A percentile compares a stretch with the other conserved stretches of the same genome.
phyloP scores from a whole-genome alignment of 2,888 invertebrate genomes.

The Orchestes rusci region DNA sequence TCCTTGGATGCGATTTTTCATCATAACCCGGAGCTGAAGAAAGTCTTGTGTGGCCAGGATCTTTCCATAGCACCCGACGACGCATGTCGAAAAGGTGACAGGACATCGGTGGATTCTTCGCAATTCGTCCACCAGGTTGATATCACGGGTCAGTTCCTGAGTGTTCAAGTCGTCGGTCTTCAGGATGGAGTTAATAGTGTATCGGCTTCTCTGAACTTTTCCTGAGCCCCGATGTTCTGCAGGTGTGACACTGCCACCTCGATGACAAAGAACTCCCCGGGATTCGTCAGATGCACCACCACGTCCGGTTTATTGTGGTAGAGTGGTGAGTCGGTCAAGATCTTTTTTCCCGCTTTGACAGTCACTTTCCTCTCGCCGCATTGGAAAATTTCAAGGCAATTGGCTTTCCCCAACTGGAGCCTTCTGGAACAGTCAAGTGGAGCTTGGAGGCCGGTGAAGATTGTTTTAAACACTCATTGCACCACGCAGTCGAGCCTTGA shows the following conservation, averaged over 20 bases:
- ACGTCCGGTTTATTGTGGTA: too few species aligned
- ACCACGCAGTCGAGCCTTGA: conserved; percentile 27
- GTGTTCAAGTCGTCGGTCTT: too few species aligned
- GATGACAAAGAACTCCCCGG: conserved; percentile 11
- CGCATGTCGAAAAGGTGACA: conserved; percentile 4
- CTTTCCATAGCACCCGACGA: conserved; percentile 9
- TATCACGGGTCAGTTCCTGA: background rate
- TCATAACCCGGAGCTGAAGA: background rate
- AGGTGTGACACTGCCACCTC: conserved; percentile 13
- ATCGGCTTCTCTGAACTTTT: too few species aligned
- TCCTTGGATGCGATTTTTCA: background rate
- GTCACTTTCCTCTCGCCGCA: background rate
- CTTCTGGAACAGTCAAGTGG: conserved; percentile 5
- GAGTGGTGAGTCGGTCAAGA: conserved; percentile 9
- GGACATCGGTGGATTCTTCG: conserved; percentile 10
- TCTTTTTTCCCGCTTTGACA: conserved; percentile 9
- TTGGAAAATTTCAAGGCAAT: conserved; percentile 2
- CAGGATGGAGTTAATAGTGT: conserved; percentile 9
- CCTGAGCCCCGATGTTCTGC: conserved; percentile 8
- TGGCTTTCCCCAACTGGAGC: conserved; percentile 13
- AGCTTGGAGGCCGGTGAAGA: conserved; percentile 13
- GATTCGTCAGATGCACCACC: conserved; percentile 7
- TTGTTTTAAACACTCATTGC: conserved; percentile 19
- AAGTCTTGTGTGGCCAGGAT: conserved; percentile 5
- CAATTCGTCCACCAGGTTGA: conserved; percentile 8